Conservation (phyloP, 1,140 invertebrate genomes). For the Anoplophora glabripennis region DNA sequence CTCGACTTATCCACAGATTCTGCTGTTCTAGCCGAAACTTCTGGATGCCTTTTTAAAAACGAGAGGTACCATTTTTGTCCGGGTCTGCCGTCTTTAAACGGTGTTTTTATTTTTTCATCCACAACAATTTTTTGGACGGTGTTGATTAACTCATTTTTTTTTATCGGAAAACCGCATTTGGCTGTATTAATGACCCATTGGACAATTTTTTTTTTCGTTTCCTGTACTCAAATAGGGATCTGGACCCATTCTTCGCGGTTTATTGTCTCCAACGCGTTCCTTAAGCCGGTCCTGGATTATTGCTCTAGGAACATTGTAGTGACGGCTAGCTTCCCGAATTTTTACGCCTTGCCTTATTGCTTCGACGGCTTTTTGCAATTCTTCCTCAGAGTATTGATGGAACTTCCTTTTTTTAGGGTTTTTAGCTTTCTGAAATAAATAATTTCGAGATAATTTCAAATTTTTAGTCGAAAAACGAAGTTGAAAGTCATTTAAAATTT, state of each 20-base stretch:
- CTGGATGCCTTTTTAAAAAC: conserved; percentile 39
- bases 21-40: conserved; percentile 9
- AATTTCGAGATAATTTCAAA: no score
- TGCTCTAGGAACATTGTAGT: no score
- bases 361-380: neutral
- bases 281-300: no score
- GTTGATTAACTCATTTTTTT: neutral
- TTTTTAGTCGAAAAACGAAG: no score
- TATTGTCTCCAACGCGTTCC: no score
- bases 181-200: no score
- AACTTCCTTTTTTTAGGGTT: conserved; percentile 12
- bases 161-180: neutral
- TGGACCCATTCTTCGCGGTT: no score
- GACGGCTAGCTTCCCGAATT: conserved; percentile 3
- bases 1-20: no score
- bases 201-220: neutral
- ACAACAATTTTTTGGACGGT: neutral
- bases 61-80: conserved; percentile 34
- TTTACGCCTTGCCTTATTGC: conserved; percentile 3
- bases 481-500: no score
- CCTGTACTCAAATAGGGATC: no score
- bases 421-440: neutral
- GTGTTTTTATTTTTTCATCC: neutral
- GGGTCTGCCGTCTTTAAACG: conserved; percentile 1
- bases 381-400: conserved; percentile 2